Base-by-base conservation (phyloP, 2,113 vertebrate genomes). In the Physeter macrocephalus region DNA sequence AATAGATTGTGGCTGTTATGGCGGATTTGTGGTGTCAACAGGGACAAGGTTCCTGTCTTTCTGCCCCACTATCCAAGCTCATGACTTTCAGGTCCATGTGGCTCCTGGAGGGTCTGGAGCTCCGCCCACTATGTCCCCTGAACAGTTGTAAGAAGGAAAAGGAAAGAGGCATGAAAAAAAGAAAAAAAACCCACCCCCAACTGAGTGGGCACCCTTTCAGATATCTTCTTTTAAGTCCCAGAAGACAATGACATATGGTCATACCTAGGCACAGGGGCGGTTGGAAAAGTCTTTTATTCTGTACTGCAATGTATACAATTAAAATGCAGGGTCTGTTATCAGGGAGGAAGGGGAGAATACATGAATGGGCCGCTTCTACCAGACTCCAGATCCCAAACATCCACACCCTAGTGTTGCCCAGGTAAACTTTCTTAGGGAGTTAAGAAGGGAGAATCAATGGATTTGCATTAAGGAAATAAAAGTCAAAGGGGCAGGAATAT, bases 401-500 rank as follows among this genome's bases (percentile, higher is more conserved):
- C 34, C 14, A 31, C 12, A 59, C 46, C 36, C 41, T 27, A 36
- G 14, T 81, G 81, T 12, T 67, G 13, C 29, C 39, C 23, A 43
- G 71, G 43, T 75, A 15, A 72, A 72, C 43, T 17, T 13, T 15
- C 59, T 21, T 46, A 69, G n/a, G 20, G 8, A 71, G 39, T 83
- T 46, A 87, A 87, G 31, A 71, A 86, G 81, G 66, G 23, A 39
- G 54, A 62, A 61, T 71, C 62, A 11, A 62, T 94, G 49, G 52
- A 25, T 88, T 72, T 81, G 13, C 83, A 39, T 29, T 64, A 34
- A 39, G 7, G 27, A 95, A 86, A 81, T 78, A 77, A 92, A 80
- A 85, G 29, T 74, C 34, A 77, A 71, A 82, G 18, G 10, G 86
- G 1, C 9, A 92, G 67, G 83, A 62, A 46, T 86, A 66, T n/a